Evolutionary conservation across 2,113 vertebrate species (phyloP), one percentile per base, ranked within the genome.

Genomic region (Alces alces): DNA sequence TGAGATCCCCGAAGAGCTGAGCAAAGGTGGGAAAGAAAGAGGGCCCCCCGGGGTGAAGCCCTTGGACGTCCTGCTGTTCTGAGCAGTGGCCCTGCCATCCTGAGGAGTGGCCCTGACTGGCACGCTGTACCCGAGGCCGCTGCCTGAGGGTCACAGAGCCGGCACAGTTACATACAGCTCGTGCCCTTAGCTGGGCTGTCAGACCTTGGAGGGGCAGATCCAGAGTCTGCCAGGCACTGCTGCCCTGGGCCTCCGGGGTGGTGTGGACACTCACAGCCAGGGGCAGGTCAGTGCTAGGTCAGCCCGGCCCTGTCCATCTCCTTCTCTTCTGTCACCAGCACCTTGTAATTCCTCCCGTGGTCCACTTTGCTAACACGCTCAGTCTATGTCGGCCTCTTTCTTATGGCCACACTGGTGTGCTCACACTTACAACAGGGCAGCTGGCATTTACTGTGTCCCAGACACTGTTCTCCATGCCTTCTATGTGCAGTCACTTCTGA

Each of bases 111-210:
- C n/a, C 54, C 76, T 15, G 11, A 39, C 84, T 25, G 25, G 25
- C 5, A 0, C 1, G 6, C n/a, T 21, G 5, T 5, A 1, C 23
- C 0, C 0, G 10, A 21, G 55, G 55, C 55, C 1, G 23, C 70
- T 36, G 25, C 70, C 28, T n/a, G 12, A 43, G 19, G 6, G 2
- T 36, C 13, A 21, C 55, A 0, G 55, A 61, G 45, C 15, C 64
- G 1, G 36, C 7, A 1, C 43, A 13, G 2, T 21, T 7, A 23
- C 17, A 25, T 15, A 2, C 3, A 21, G 7, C 10, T 3, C 1
- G 0, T 1, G 1, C 80, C 52, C 45, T 27, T 2, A 27, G 13
- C 57, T 43, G n/a, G 14, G n/a, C 47, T 1, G n/a, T 47, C 36
- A 27, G 73, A 27, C n/a, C 13, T 14, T 4, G 12, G 21, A 9